Percentiles rank a stretch among this genome's conserved stretches.
These are phyloP conservation scores for Leptopterna dolabrata DNA, from an alignment of 2,888 invertebrate genomes.

Conservation along the genomic window DNA sequence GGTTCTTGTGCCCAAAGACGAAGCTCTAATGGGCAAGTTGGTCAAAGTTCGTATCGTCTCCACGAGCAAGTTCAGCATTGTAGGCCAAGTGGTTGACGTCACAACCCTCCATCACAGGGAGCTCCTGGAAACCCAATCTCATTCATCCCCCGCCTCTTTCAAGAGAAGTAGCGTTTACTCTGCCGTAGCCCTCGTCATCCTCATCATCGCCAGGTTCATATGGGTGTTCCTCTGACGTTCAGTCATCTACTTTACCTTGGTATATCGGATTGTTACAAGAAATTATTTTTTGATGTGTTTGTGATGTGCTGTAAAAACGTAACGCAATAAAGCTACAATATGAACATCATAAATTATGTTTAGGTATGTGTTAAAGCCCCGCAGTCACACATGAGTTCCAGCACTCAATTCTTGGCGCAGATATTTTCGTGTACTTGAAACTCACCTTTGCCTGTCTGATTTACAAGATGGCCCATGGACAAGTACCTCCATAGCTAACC, in stretches of 20 bases:
- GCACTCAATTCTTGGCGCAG: too few species aligned
- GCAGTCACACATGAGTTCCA: too few species aligned
- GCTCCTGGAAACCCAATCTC: neutral
- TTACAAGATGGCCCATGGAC: too few species aligned
- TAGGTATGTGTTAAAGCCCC: too few species aligned
- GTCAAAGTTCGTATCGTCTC: constrained; percentile 80
- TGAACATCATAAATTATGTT: too few species aligned
- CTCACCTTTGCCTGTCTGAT: too few species aligned
- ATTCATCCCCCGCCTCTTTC: neutral
- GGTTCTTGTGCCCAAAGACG: constrained; percentile 83
- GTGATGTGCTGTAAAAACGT: too few species aligned
- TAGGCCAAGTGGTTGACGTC: constrained; percentile 72
- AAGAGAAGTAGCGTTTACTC: neutral
- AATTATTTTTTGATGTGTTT: too few species aligned
- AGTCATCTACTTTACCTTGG: neutral
- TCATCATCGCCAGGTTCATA: constrained; percentile 35
- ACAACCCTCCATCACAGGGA: constrained; percentile 2
- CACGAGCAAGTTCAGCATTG: constrained; percentile 83
- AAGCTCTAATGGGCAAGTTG: constrained; percentile 84
- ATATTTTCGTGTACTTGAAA: too few species aligned
- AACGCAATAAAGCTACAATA: too few species aligned
- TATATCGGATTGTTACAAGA: neutral
- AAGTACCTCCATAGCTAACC: too few species aligned
- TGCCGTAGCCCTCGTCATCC: neutral
- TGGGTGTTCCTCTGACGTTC: constrained; percentile 30